phyloP scores from a whole-genome alignment of 2,888 invertebrate genomes.

The Andrena flavipes region DNA sequence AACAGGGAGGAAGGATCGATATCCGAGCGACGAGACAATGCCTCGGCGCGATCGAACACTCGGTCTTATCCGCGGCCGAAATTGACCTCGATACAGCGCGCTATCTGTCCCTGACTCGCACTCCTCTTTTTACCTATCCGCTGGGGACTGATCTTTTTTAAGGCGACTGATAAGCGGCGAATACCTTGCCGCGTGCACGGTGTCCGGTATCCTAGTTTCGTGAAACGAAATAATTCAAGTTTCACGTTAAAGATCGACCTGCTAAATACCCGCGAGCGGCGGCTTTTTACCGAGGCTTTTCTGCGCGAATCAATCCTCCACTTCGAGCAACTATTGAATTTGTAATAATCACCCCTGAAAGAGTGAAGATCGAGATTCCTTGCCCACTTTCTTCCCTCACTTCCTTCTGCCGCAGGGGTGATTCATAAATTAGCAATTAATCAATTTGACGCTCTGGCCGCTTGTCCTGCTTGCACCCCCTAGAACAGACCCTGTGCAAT shows the following conservation, averaged over 20 bases:
- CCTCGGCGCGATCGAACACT: background rate
- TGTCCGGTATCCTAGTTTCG: slow-evolving; percentile 19
- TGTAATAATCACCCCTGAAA: no score
- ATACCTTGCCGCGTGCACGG: background rate
- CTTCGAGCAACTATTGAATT: no score
- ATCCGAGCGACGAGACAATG: slow-evolving; percentile 7
- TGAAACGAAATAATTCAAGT: slow-evolving; percentile 27
- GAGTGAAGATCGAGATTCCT: no score
- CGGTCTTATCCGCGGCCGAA: slow-evolving; percentile 10
- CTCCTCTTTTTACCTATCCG: slow-evolving; percentile 20
- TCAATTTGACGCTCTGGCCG: no score
- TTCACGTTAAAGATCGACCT: slow-evolving; percentile 3
- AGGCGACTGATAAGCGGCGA: slow-evolving; percentile 22
- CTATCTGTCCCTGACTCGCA: background rate
- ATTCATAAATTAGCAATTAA: no score
- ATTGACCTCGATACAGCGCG: slow-evolving; percentile 38
- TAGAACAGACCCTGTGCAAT: no score
- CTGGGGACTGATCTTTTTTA: slow-evolving; percentile 13
- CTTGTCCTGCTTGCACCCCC: no score
- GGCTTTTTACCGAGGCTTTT: background rate
- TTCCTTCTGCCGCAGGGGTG: no score
- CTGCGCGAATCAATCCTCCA: background rate
- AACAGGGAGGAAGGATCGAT: background rate
- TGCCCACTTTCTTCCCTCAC: no score
- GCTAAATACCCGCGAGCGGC: slow-evolving; percentile 2